These are phyloP conservation scores for Peromyscus californicus DNA, from an alignment of 2,113 vertebrate species.

Conservation along the genomic window DNA sequence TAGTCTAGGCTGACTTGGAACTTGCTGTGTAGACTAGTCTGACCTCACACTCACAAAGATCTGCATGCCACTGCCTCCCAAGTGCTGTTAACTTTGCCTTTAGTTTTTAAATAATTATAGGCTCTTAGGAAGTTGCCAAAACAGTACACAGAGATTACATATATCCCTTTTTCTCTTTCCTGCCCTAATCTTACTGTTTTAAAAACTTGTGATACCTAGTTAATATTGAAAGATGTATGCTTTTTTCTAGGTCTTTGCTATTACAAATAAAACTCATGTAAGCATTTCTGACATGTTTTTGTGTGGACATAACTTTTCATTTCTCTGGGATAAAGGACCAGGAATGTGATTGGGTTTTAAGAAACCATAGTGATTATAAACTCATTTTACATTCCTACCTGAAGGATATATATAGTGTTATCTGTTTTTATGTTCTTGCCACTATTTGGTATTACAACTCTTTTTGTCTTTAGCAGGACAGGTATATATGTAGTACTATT, in stretches of 20 bases:
- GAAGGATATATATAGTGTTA: not conserved
- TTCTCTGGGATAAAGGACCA: not conserved
- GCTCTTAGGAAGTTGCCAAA: conserved; percentile 3
- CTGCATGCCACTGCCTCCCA: not conserved
- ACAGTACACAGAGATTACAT: not conserved
- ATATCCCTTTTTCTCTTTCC: not conserved
- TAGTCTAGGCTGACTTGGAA: not conserved
- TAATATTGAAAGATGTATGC: not conserved
- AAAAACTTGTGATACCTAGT: not conserved
- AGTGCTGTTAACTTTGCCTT: conserved; percentile 1
- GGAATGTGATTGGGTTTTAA: conserved; percentile 46
- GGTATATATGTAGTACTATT: not conserved
- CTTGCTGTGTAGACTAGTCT: not conserved
- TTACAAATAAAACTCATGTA: conserved; percentile 9
- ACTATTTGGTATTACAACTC: not conserved
- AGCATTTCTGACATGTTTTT: conserved; percentile 3
- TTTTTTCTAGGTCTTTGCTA: not conserved
- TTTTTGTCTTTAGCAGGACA: not conserved
- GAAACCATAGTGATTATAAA: not conserved
- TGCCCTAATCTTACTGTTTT: not conserved
- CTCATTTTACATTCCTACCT: not conserved
- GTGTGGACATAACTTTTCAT: not conserved
- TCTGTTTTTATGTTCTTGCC: not conserved
- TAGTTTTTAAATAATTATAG: conserved; percentile 41
- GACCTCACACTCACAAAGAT: not conserved